Conservation (phyloP, 2,888 invertebrate species). For the Microplitis manilae region DNA sequence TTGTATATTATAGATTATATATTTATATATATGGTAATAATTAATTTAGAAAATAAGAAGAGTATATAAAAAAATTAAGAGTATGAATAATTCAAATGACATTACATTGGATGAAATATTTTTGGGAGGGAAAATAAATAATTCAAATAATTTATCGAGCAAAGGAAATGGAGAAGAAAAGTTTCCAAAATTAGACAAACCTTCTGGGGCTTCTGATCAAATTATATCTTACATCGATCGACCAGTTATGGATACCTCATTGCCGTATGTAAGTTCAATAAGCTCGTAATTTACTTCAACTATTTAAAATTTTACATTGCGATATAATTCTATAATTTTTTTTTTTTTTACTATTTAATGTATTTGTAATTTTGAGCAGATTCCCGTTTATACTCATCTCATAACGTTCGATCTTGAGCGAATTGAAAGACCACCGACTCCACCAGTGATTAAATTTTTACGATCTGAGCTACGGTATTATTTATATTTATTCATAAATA, state of each 20-base stretch:
- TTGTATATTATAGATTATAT: too few species aligned
- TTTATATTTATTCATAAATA: background rate
- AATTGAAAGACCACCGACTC: conserved; percentile 75
- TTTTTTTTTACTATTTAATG: background rate
- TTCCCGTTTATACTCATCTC: conserved; percentile 81
- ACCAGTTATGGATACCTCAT: conserved; percentile 77
- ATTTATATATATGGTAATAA: background rate
- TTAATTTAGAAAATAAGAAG: background rate
- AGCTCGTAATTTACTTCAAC: too few species aligned
- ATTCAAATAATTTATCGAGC: background rate
- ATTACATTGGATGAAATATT: background rate
- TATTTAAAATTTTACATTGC: too few species aligned
- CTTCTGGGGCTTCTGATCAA: conserved; percentile 70
- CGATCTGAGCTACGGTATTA: conserved; percentile 47
- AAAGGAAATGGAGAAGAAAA: background rate
- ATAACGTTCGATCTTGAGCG: conserved; percentile 76
- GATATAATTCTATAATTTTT: too few species aligned
- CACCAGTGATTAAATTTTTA: conserved; percentile 60
- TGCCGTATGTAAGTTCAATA: conserved; percentile 74
- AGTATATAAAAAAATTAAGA: background rate
- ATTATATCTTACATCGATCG: conserved; percentile 72
- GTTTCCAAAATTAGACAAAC: conserved; percentile 59
- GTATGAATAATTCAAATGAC: background rate
- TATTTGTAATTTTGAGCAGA: conserved; percentile 68
- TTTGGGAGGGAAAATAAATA: background rate